Percentiles rank a stretch among this genome's conserved stretches.
phyloP scores from a whole-genome alignment of 2,888 invertebrate genomes.

The Lepidocyrtinus sp. region DNA sequence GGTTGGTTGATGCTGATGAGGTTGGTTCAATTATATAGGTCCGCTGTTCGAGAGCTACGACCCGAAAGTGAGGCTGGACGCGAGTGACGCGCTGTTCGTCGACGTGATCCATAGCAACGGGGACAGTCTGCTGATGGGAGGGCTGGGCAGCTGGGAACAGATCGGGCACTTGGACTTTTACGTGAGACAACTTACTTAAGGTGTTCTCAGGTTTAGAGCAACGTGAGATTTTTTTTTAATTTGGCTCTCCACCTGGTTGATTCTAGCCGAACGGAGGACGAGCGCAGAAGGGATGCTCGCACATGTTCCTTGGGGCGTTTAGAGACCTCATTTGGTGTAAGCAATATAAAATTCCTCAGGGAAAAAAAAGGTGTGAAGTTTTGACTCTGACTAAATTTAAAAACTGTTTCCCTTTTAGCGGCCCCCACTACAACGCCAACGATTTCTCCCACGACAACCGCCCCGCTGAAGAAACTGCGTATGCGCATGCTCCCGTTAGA shows the following conservation, averaged over 20 bases:
- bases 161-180: slow-evolving; percentile 85
- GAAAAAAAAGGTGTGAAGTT: too few relatives aligned
- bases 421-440: slow-evolving; percentile 24
- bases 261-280: slow-evolving; percentile 94
- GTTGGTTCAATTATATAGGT: too few relatives aligned
- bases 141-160: slow-evolving; percentile 90
- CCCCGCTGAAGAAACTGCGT: slow-evolving; percentile 15
- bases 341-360: too few relatives aligned
- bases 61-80: slow-evolving; percentile 86
- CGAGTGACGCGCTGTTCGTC: slow-evolving; percentile 88
- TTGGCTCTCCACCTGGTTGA: slow-evolving; percentile 71
- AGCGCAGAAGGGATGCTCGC: slow-evolving; percentile 93
- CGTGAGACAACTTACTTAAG: slow-evolving; percentile 20
- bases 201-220: too few relatives aligned
- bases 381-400: too few relatives aligned
- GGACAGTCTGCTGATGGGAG: slow-evolving; percentile 91
- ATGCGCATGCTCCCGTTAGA: slow-evolving; percentile 32
- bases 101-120: slow-evolving; percentile 96
- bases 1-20: slow-evolving; percentile 80
- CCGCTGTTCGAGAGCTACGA: slow-evolving; percentile 94
- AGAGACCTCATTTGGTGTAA: slow-evolving; percentile 90
- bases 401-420: too few relatives aligned
- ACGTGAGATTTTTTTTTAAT: slow-evolving; percentile 3
- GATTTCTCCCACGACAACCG: slow-evolving; percentile 3
- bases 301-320: slow-evolving; percentile 92